Conservation (phyloP, 2,797 vertebrate species). For the Acestrorhynchus altus region DNA sequence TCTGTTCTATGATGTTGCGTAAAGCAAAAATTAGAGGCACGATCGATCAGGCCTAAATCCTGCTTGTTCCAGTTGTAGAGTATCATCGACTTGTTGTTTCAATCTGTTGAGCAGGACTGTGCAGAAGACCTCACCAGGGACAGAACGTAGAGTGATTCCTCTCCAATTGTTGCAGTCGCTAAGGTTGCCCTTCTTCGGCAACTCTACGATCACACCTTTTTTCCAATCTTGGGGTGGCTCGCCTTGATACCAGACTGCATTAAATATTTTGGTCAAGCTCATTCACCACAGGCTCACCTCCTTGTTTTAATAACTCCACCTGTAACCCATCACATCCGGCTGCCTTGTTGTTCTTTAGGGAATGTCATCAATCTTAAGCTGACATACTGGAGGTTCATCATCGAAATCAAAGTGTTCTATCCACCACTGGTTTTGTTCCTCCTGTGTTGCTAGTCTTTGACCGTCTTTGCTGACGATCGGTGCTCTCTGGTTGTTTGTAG, state of each 20-base stretch:
- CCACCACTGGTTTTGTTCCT: no score
- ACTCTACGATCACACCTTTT: background rate
- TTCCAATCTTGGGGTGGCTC: background rate
- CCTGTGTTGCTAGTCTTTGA: no score
- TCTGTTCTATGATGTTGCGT: background rate
- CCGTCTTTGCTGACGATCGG: no score
- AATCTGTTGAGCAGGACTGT: background rate
- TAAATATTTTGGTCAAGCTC: background rate
- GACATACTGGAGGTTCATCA: no score
- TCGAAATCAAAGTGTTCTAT: no score
- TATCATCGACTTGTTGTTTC: background rate
- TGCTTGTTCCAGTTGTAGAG: background rate
- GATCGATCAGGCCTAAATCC: background rate
- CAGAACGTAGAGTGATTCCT: background rate
- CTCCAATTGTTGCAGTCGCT: background rate
- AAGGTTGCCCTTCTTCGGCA: background rate
- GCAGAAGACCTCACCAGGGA: conserved; percentile 13
- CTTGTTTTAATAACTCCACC: background rate
- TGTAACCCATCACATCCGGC: background rate
- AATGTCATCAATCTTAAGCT: no score
- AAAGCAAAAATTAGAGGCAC: background rate
- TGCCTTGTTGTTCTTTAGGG: background rate
- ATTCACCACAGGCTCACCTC: background rate
- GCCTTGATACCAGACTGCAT: background rate
- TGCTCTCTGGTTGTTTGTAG: no score